These are phyloP conservation scores for Diglossa brunneiventris DNA, from an alignment of 2,113 vertebrate genomes.

Conservation along the genomic window DNA sequence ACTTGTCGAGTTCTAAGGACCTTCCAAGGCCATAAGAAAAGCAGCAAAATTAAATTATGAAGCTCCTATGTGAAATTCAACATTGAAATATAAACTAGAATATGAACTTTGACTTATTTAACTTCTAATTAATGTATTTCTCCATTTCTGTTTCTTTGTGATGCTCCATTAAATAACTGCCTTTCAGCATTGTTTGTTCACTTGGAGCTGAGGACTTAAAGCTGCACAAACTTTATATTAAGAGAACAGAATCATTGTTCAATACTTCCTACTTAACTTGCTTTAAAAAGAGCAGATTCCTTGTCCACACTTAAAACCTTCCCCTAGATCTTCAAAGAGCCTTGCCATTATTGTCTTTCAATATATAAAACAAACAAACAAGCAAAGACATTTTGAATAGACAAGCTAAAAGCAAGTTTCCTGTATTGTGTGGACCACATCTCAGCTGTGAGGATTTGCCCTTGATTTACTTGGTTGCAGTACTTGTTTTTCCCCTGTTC, in stretches of 20 bases:
- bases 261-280: not conserved
- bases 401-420: not conserved
- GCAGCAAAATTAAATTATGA: not conserved
- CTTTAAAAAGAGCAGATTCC: not conserved
- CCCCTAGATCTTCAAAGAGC: not conserved
- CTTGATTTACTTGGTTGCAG: not conserved
- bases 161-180: not conserved
- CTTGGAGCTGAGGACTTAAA: not conserved
- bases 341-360: not conserved
- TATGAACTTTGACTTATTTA: not conserved
- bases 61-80: not conserved
- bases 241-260: not conserved
- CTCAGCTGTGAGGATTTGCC: not conserved
- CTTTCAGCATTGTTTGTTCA: not conserved
- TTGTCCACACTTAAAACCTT: not conserved
- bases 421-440: not conserved
- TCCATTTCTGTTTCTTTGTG: not conserved
- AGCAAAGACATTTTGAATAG: not conserved
- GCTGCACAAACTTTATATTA: not conserved
- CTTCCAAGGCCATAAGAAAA: not conserved
- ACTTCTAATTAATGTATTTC: not conserved
- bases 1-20: not conserved
- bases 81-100: not conserved
- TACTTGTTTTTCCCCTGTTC: not conserved
- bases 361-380: not conserved